Percentiles rank a stretch among this genome's conserved stretches.
These are phyloP conservation scores for Cepphus grylle DNA, from an alignment of 2,113 vertebrate genomes.

Conservation along the genomic window DNA sequence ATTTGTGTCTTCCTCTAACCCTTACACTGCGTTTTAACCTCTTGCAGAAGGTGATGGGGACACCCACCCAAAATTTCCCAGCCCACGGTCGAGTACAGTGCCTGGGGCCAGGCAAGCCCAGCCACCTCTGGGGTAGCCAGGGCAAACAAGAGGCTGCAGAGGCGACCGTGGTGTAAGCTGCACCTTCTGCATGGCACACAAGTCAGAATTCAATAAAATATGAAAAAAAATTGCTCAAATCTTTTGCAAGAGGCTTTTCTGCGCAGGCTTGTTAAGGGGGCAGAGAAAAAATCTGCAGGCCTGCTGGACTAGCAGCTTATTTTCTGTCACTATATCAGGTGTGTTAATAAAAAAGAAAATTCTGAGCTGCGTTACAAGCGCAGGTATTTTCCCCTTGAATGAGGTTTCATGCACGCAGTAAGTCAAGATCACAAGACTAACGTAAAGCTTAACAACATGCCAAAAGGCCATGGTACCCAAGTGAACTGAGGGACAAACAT, in stretches of 20 bases:
- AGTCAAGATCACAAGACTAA: neutral
- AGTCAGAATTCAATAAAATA: neutral
- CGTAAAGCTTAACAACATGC: neutral
- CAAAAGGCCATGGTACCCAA: neutral
- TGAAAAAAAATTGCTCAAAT: neutral
- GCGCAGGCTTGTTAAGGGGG: neutral
- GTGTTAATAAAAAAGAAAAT: neutral
- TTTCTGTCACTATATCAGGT: neutral
- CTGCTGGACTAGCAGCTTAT: neutral
- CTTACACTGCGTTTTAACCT: neutral
- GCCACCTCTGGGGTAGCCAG: neutral
- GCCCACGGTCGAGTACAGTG: accelerated
- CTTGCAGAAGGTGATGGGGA: neutral
- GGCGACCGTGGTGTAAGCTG: accelerated
- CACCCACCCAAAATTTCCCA: neutral
- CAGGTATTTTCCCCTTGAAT: neutral
- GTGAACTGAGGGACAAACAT: neutral
- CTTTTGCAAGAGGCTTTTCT: neutral
- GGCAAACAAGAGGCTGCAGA: neutral
- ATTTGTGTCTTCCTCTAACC: neutral
- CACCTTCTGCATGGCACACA: accelerated
- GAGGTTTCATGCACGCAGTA: neutral
- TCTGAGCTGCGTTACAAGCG: accelerated
- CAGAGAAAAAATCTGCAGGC: neutral
- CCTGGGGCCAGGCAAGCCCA: neutral